These are phyloP conservation scores for Ispidina picta DNA, from an alignment of 2,797 vertebrate genomes.

Conservation along the genomic window DNA sequence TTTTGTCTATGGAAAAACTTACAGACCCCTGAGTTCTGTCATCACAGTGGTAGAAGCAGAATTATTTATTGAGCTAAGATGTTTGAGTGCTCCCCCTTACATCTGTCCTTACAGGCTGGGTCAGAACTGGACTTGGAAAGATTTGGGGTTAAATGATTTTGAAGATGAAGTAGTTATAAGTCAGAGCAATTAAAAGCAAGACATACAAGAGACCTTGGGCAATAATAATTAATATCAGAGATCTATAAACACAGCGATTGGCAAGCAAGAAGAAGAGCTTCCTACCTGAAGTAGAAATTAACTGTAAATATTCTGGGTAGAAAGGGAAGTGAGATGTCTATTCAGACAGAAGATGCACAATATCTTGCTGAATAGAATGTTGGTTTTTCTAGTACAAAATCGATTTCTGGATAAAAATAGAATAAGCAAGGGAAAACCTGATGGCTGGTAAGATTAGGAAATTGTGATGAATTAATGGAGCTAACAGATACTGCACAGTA, in stretches of 20 bases:
- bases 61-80: not conserved
- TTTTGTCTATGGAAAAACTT: not conserved
- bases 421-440: slow-evolving; percentile 43
- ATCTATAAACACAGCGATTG: not conserved
- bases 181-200: slow-evolving; percentile 12
- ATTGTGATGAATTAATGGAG: slow-evolving; percentile 51
- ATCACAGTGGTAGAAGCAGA: not conserved
- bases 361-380: slow-evolving; percentile 14
- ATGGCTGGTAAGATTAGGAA: slow-evolving; percentile 52
- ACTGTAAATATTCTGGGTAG: not conserved
- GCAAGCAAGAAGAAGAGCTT: not conserved
- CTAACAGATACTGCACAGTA: slow-evolving; percentile 34
- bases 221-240: slow-evolving; percentile 33
- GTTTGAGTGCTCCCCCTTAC: not conserved
- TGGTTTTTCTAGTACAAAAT: slow-evolving; percentile 42
- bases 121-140: not conserved
- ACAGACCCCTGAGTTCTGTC: not conserved
- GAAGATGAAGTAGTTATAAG: not conserved
- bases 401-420: slow-evolving; percentile 47
- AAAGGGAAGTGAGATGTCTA: not conserved
- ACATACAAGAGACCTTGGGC: not conserved
- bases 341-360: not conserved
- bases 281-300: not conserved
- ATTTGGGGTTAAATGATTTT: not conserved
- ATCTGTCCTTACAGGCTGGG: not conserved